Evolutionary conservation across 2,888 invertebrate species (phyloP), one percentile per base, ranked within the genome.

Genomic region (Lasioglossum leucozonium): DNA sequence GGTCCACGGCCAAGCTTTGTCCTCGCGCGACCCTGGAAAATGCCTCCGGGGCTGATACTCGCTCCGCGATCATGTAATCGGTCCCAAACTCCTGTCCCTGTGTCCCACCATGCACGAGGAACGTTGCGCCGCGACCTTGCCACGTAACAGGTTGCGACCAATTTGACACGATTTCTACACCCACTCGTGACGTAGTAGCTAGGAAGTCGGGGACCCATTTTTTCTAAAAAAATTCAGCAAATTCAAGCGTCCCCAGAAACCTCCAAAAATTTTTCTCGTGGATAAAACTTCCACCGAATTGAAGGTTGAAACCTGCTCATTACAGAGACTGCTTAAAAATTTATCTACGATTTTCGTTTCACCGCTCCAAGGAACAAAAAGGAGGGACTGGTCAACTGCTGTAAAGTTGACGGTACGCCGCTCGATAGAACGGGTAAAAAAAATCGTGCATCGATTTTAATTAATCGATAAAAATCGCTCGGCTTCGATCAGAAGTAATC

Each of bases 1-100:
- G 72, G 72, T 65, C 37, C 34, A 34, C 22, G 44, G 37, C 67
- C 78, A 67, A 65, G n/a, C 72, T 78, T 78, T 72, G 67, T 78
- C 40, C 74, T 42, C 84, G 69, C 44, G 77, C 47, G 44, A 51
- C 34, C 62, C 65, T 71, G 74, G 40, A 76, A 42, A 69, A 22
- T 34, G 26, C 42, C 74, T 65, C 47, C 30, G 30, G n/a, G 10
- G 67, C 37, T 42, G 77, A 26, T 34, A 76, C 76, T 37, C 69
- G 10, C 11, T 10, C 0, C 26, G n/a, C 16, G 58, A 42, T 72
- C 42, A 1, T 42, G 79, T 65, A 44, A 44, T n/a, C 69, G 26
- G 74, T 30, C 55, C 62, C 30, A 30, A 51, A 51, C 51, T n/a
- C n/a, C 2, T 65, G 5, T 3, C 67, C 22, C 37, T 22, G 34